Conservation (phyloP, 2,797 vertebrate species). For the Rhinatrema bivittatum region DNA sequence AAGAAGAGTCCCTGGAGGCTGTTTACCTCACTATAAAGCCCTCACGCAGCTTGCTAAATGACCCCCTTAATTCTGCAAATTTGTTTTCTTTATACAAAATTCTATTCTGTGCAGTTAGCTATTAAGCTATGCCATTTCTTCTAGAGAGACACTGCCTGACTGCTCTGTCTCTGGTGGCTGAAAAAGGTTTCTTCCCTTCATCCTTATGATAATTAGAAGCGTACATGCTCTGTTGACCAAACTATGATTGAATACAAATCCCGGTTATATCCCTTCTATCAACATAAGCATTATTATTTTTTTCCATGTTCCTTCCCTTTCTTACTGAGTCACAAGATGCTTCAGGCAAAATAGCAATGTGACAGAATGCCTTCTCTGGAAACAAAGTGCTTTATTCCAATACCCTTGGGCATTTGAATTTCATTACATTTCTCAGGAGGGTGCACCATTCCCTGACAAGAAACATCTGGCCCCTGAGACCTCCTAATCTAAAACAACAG, state of each 20-base stretch:
- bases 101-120: constrained; percentile 5
- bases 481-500: constrained; percentile 52
- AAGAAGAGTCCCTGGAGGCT: no score
- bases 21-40: no score
- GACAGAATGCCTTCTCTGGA: constrained; percentile 21
- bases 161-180: constrained; percentile 6
- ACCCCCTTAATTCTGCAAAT: neutral
- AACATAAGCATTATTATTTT: neutral
- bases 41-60: no score
- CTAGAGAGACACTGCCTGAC: constrained; percentile 1
- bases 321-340: neutral
- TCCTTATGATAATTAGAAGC: constrained; percentile 23
- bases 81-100: neutral
- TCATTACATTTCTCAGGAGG: constrained; percentile 54
- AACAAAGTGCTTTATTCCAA: neutral
- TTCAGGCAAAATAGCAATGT: constrained; percentile 18
- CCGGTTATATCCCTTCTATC: constrained; percentile 9
- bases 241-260: constrained; percentile 26
- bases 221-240: constrained; percentile 11
- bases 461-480: constrained; percentile 56
- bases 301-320: constrained; percentile 1
- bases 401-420: constrained; percentile 28
- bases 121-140: constrained; percentile 8
- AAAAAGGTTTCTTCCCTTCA: constrained; percentile 5
- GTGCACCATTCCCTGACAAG: constrained; percentile 41